These are phyloP conservation scores for Morone chrysops DNA, from an alignment of 2,113 vertebrate genomes.

Conservation along the genomic window DNA sequence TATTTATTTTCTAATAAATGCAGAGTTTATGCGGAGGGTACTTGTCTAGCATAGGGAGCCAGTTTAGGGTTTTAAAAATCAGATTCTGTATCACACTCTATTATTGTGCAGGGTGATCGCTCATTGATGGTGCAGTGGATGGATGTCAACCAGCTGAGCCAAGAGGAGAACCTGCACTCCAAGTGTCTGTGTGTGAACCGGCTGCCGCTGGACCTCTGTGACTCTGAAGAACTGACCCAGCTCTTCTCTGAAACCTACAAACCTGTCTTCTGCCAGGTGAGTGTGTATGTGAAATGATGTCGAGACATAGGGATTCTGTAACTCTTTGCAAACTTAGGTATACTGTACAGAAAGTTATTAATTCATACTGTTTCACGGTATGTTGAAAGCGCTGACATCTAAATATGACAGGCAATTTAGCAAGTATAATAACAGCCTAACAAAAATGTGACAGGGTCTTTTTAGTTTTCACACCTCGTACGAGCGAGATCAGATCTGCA, in stretches of 20 bases:
- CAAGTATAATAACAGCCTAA: background rate
- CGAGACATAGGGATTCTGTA: background rate
- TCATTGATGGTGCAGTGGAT: conserved; percentile 97
- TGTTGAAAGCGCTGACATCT: background rate
- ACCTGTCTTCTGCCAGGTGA: conserved; percentile 96
- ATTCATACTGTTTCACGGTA: background rate
- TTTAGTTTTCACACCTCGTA: background rate
- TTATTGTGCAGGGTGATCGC: conserved; percentile 81
- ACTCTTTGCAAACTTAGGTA: background rate
- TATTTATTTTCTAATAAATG: background rate
- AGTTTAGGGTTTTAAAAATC: background rate
- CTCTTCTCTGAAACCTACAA: conserved; percentile 91
- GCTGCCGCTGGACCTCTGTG: conserved; percentile 87
- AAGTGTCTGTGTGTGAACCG: conserved; percentile 96
- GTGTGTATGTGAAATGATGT: background rate
- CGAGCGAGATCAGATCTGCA: background rate
- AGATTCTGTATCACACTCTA: background rate
- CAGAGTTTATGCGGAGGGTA: background rate
- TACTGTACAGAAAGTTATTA: background rate
- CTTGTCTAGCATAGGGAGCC: background rate
- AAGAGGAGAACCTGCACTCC: conserved; percentile 93
- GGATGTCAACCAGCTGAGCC: conserved; percentile 93
- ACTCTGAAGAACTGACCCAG: conserved; percentile 90
- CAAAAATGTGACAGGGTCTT: background rate
- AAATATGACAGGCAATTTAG: conserved; percentile 7